These are phyloP conservation scores for Riptortus pedestris DNA, from an alignment of 1,140 invertebrate species.

Conservation along the genomic window DNA sequence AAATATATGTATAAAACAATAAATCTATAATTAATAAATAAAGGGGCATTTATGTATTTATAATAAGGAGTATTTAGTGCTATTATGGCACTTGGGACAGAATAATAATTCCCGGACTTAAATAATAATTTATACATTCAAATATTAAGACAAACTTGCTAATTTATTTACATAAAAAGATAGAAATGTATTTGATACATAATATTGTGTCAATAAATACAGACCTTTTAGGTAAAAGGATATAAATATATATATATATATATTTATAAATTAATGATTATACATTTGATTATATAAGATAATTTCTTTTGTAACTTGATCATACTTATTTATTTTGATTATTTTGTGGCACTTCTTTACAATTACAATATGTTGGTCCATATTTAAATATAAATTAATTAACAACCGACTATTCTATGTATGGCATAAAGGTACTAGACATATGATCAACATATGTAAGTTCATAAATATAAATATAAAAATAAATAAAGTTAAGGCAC, in stretches of 20 bases:
- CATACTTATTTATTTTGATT: slow-evolving; percentile 14
- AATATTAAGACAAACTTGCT: neutral
- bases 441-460: neutral
- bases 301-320: slow-evolving; percentile 1
- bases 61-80: slow-evolving; percentile 1
- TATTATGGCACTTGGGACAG: slow-evolving; percentile 4
- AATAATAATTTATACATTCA: neutral
- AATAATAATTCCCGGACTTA: slow-evolving; percentile 5
- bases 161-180: neutral
- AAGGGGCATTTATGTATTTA: too few relatives aligned
- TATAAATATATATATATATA: neutral
- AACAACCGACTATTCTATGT: neutral
- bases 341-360: neutral
- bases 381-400: neutral
- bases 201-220: slow-evolving; percentile 1
- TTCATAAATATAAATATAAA: neutral
- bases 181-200: neutral
- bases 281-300: neutral
- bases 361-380: neutral
- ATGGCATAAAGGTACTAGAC: slow-evolving; percentile 12
- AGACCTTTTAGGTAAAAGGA: slow-evolving; percentile 2
- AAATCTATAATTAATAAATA: too few relatives aligned
- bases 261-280: neutral
- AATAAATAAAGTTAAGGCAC: neutral
- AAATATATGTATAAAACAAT: neutral